These are phyloP conservation scores for Synanthedon vespiformis DNA, from an alignment of 2,888 invertebrate genomes.

Conservation along the genomic window DNA sequence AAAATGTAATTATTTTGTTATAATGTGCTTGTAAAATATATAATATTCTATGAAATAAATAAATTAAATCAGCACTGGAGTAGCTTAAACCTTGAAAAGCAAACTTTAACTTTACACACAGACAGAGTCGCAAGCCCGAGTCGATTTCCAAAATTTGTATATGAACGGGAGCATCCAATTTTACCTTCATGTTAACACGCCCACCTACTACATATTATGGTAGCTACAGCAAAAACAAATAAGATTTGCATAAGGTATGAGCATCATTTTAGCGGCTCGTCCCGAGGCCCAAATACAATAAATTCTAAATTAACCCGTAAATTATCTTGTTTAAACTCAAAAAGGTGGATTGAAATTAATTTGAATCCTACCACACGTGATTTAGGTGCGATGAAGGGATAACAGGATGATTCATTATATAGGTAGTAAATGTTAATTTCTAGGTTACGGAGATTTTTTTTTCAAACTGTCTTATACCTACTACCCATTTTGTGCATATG, in stretches of 20 bases:
- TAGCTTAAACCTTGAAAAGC: no score
- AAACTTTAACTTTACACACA: no score
- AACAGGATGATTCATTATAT: background rate
- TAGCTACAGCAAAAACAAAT: background rate
- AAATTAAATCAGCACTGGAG: no score
- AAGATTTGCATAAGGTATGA: constrained; percentile 2
- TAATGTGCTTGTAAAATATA: no score
- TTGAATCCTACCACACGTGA: constrained; percentile 27
- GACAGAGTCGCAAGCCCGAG: no score
- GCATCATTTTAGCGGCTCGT: constrained; percentile 12
- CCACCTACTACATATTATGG: background rate
- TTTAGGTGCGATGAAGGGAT: constrained; percentile 17
- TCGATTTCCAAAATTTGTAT: no score
- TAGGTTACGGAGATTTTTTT: background rate
- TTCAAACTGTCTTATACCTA: no score
- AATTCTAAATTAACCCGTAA: constrained; percentile 41
- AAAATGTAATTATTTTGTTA: no score
- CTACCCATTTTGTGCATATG: no score
- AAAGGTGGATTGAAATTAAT: constrained; percentile 41
- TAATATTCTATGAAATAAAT: no score
- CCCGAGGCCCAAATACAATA: constrained; percentile 26
- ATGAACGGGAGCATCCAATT: background rate
- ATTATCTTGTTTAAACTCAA: constrained; percentile 42
- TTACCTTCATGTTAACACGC: background rate
- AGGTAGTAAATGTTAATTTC: background rate